Evolutionary conservation across 2,888 invertebrate species (phyloP), one percentile per base, ranked within the genome.

Genomic region (Drosophila anomalata): DNA sequence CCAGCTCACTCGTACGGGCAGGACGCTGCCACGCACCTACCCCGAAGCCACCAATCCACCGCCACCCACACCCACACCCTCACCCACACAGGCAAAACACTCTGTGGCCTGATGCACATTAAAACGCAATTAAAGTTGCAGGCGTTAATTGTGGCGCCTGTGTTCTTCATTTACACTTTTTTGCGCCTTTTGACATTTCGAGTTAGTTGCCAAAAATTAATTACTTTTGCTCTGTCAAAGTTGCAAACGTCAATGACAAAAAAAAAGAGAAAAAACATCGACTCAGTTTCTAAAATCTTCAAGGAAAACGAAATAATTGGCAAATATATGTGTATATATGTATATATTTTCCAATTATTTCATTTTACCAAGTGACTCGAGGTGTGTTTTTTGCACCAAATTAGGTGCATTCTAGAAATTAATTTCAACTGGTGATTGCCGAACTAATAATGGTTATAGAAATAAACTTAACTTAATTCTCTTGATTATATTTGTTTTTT

Each of bases 81-180:
- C 46, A 57, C 36, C 42, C 11, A 39, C 55, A 57, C 46, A 53
- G 33, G 29, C 52, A 56, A 39, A 42, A 17, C 36, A 29, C 29
- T 51, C 33, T 55, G 59, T 14, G 59, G 58, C 69, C 62, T 56
- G 65, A 24, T 73, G 46, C 69, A 57, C 61, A 83, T 79, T 86
- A 75, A 76, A 86, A 78, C 76, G 84, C 81, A 83, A 80, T 82
- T 83, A 76, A 82, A 83, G 78, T 82, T 76, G 80, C 74, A 73
- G 55, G 75, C 80, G 80, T 76, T 79, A 83, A 81, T 86, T 86
- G 80, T 66, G 67, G 22, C 56, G 46, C 66, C 66, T 51, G 50
- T 62, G 54, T 56, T 42, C 50, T 66, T 58, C 36, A 36, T 46
- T 26, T 22, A 24, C 41, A 4, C 20, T 26, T 26, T 65, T 73